phyloP scores from a whole-genome alignment of 2,888 invertebrate genomes.

The Mythimna ferrago region DNA sequence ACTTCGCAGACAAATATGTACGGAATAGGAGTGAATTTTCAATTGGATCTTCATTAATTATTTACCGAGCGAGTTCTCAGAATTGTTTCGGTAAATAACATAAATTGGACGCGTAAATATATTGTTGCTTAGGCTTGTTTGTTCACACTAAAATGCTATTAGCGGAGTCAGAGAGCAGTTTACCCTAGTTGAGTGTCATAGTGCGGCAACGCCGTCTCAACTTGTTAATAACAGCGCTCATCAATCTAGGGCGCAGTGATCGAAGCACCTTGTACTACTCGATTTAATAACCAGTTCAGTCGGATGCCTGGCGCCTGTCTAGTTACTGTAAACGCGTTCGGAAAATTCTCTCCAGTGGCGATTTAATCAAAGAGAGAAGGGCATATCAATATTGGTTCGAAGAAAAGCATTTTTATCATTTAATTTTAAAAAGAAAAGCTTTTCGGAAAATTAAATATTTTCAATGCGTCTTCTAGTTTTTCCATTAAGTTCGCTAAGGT shows the following conservation, averaged over 20 bases:
- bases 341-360: constrained; percentile 38
- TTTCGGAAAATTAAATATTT: constrained; percentile 30
- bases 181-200: constrained; percentile 58
- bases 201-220: constrained; percentile 35
- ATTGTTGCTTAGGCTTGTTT: constrained; percentile 55
- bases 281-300: constrained; percentile 50
- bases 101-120: constrained; percentile 65
- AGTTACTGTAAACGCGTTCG: constrained; percentile 37
- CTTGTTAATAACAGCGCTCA: constrained; percentile 53
- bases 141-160: constrained; percentile 61
- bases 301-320: constrained; percentile 30
- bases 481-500: constrained; percentile 30
- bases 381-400: constrained; percentile 19
- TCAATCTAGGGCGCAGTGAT: constrained; percentile 54
- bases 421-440: constrained; percentile 28
- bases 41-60: constrained; percentile 75
- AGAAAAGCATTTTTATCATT: constrained; percentile 23
- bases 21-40: constrained; percentile 74
- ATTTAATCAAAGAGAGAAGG: constrained; percentile 46
- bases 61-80: constrained; percentile 66
- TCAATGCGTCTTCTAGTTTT: constrained; percentile 21
- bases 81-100: constrained; percentile 67
- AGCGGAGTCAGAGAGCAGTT: constrained; percentile 59
- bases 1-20: constrained; percentile 75
- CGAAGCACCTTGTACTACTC: constrained; percentile 52